A percentile compares a stretch with the other conserved stretches of the same genome.
phyloP scores from a whole-genome alignment of 2,888 invertebrate genomes.

The Prionchulus punctatus region DNA sequence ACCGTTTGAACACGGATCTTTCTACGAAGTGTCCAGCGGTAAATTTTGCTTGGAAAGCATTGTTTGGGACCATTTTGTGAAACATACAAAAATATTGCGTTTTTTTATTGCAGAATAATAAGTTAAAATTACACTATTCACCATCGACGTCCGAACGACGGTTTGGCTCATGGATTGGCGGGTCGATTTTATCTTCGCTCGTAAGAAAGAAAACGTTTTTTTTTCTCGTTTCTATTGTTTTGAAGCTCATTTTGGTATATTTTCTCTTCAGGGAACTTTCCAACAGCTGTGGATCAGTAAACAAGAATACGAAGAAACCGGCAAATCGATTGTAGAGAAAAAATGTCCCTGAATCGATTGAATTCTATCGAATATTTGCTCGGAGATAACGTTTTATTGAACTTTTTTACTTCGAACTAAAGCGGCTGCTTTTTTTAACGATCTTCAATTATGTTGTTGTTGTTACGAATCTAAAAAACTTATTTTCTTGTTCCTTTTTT shows the following conservation, averaged over 20 bases:
- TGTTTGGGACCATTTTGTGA: not conserved
- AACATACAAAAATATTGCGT: not conserved
- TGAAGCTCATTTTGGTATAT: not conserved
- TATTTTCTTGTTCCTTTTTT: no score
- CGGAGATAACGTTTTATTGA: no score
- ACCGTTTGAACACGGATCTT: conserved; percentile 70
- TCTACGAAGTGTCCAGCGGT: conserved; percentile 67
- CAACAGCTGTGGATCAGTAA: conserved; percentile 99
- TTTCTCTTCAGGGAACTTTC: not conserved
- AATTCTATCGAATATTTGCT: no score
- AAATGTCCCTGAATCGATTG: conserved; percentile 57
- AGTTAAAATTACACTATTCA: conserved; percentile 79
- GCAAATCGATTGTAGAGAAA: conserved; percentile 86
- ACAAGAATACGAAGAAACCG: conserved; percentile 95
- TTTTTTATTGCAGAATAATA: conserved; percentile 49
- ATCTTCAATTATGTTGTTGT: no score
- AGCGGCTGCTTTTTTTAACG: no score
- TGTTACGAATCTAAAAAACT: no score
- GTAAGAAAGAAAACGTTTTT: conserved; percentile 22
- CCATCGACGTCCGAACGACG: conserved; percentile 74
- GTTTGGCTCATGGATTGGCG: conserved; percentile 96
- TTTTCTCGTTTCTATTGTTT: conserved; percentile 15
- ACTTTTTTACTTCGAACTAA: no score
- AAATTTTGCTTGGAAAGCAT: no score
- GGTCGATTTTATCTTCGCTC: conserved; percentile 90